Percentiles rank a stretch among this genome's conserved stretches.
Conservation (phyloP, 2,797 vertebrate species). For the Pseudopleuronectes americanus region DNA sequence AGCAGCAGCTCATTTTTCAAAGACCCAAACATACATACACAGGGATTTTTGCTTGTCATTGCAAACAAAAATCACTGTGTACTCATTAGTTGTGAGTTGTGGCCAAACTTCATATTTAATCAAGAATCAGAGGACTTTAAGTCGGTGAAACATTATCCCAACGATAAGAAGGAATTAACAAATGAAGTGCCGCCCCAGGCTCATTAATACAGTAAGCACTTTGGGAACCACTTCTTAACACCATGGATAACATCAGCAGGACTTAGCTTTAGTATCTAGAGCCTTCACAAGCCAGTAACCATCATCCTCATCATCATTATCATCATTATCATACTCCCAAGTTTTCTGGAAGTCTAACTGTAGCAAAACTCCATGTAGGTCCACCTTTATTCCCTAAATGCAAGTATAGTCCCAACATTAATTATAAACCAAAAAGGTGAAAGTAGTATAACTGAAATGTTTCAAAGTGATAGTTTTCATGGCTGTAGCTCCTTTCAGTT, state of each 20-base stretch:
- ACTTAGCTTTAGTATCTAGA: neutral
- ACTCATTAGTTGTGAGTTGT: neutral
- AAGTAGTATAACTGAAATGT: too few relatives aligned
- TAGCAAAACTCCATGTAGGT: neutral
- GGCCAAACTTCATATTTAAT: neutral
- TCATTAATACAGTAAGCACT: too few relatives aligned
- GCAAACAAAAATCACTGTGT: too few relatives aligned
- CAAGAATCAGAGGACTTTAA: neutral
- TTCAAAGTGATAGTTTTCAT: too few relatives aligned
- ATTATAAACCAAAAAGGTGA: too few relatives aligned
- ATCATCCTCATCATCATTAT: too few relatives aligned
- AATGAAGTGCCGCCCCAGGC: too few relatives aligned
- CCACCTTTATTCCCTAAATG: neutral
- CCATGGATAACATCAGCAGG: neutral
- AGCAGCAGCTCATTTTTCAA: neutral
- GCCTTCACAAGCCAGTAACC: neutral
- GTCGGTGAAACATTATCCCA: neutral
- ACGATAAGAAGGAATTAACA: neutral
- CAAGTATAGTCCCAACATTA: too few relatives aligned
- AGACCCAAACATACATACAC: neutral
- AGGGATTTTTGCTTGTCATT: neutral
- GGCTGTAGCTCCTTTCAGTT: too few relatives aligned
- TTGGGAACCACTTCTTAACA: too few relatives aligned
- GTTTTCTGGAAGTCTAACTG: neutral
- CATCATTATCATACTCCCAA: too few relatives aligned